phyloP scores from a whole-genome alignment of 2,888 invertebrate genomes.

The Sialis fuliginosa region DNA sequence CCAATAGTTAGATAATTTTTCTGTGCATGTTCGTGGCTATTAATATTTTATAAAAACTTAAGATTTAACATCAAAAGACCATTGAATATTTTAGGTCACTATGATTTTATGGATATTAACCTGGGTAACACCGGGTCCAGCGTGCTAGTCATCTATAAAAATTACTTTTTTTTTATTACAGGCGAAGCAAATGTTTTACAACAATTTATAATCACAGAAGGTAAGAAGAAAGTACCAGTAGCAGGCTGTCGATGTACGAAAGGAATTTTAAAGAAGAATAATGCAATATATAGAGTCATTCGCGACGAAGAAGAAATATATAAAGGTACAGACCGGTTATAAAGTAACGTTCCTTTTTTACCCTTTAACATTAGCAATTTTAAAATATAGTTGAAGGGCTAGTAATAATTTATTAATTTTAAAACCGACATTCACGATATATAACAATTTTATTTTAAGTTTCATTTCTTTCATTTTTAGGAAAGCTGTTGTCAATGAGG shows the following conservation, averaged over 20 bases:
- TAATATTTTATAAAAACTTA: slow-evolving; percentile 1
- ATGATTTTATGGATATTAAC: no score
- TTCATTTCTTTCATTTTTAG: no score
- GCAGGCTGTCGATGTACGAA: slow-evolving; percentile 77
- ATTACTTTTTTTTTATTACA: slow-evolving; percentile 15
- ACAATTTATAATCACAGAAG: slow-evolving; percentile 63
- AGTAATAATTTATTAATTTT: no score
- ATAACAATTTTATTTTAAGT: slow-evolving; percentile 2
- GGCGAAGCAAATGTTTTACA: slow-evolving; percentile 77
- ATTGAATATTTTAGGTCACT: no score
- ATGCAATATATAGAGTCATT: slow-evolving; percentile 52
- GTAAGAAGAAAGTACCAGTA: slow-evolving; percentile 62
- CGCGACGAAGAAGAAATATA: slow-evolving; percentile 45
- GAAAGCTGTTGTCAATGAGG: slow-evolving; percentile 61
- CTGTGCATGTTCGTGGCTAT: neutral
- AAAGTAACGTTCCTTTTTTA: slow-evolving; percentile 1
- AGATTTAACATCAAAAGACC: no score
- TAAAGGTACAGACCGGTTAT: slow-evolving; percentile 46
- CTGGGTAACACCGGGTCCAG: no score
- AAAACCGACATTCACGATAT: no score
- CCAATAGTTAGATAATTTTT: no score
- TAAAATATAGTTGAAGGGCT: no score
- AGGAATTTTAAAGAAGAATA: slow-evolving; percentile 52
- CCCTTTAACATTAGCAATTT: no score
- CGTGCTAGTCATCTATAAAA: no score